These are phyloP conservation scores for Noctua fimbriata DNA, from an alignment of 2,888 invertebrate genomes.

Conservation along the genomic window DNA sequence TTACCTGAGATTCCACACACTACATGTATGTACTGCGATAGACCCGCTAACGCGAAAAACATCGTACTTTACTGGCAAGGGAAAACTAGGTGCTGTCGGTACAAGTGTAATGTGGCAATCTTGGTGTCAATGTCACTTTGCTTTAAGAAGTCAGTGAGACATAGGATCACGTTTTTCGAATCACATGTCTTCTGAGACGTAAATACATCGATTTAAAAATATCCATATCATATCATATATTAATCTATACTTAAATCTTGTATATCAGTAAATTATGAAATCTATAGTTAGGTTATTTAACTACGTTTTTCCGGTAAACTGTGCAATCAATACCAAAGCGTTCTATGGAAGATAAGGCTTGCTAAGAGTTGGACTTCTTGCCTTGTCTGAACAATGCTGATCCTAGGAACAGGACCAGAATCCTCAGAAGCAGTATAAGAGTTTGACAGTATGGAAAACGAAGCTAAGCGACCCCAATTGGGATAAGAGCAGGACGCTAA, in stretches of 20 bases:
- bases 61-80: background rate
- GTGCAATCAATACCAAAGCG: too few species aligned
- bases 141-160: background rate
- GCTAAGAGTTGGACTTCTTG: too few species aligned
- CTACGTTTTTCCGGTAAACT: slow-evolving; percentile 9
- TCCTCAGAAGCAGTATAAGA: too few species aligned
- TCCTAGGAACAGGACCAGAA: background rate
- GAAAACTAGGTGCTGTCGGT: background rate
- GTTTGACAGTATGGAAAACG: background rate
- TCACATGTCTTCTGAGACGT: background rate
- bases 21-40: background rate
- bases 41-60: background rate
- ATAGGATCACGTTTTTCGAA: background rate
- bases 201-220: too few species aligned
- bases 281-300: background rate
- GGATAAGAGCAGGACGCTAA: background rate
- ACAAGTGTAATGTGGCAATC: background rate
- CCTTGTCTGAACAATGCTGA: background rate
- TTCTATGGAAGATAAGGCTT: background rate
- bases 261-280: background rate
- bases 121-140: background rate
- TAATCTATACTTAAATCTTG: background rate
- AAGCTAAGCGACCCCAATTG: background rate
- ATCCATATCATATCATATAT: too few species aligned
- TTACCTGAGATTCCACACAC: background rate